A percentile compares a stretch with the other conserved stretches of the same genome.
Conservation (phyloP, 2,888 invertebrate genomes). For the Ditylenchus weischeri region DNA sequence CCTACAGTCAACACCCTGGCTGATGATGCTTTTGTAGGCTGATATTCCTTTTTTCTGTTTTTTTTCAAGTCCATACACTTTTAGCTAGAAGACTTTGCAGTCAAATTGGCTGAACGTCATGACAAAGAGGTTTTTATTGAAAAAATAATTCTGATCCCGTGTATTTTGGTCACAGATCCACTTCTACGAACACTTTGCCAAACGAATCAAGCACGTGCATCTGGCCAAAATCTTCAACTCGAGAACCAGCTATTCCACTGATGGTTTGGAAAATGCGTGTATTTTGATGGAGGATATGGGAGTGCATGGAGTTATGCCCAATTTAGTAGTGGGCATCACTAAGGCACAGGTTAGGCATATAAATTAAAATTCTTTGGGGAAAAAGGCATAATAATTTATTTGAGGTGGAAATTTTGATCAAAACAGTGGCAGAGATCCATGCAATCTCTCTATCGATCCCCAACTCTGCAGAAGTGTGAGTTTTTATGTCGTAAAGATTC, state of each 20-base stretch:
- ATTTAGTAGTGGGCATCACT: not conserved
- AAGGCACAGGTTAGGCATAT: not conserved
- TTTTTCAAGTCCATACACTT: not conserved
- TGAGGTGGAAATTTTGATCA: slow-evolving; percentile 7
- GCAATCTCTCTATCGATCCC: slow-evolving; percentile 3
- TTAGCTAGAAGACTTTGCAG: slow-evolving; percentile 8
- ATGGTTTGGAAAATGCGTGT: slow-evolving; percentile 2
- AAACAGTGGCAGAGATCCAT: slow-evolving; percentile 5
- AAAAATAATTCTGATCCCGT: too few relatives aligned
- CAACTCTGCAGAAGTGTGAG: slow-evolving; percentile 4
- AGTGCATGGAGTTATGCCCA: slow-evolving; percentile 3
- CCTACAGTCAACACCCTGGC: slow-evolving; percentile 1
- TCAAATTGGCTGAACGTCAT: slow-evolving; percentile 7
- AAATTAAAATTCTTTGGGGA: not conserved
- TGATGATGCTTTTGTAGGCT: slow-evolving; percentile 1
- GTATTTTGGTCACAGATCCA: not conserved
- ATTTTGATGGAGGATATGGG: slow-evolving; percentile 1
- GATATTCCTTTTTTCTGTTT: not conserved
- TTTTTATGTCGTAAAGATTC: not conserved
- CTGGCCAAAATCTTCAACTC: slow-evolving; percentile 2
- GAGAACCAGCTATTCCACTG: slow-evolving; percentile 4
- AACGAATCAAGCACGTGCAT: not conserved
- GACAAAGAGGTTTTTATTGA: not conserved
- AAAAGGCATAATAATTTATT: not conserved
- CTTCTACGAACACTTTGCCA: slow-evolving; percentile 8